Conservation (phyloP, 2,888 invertebrate species). For the Digitonthophagus gazella region DNA sequence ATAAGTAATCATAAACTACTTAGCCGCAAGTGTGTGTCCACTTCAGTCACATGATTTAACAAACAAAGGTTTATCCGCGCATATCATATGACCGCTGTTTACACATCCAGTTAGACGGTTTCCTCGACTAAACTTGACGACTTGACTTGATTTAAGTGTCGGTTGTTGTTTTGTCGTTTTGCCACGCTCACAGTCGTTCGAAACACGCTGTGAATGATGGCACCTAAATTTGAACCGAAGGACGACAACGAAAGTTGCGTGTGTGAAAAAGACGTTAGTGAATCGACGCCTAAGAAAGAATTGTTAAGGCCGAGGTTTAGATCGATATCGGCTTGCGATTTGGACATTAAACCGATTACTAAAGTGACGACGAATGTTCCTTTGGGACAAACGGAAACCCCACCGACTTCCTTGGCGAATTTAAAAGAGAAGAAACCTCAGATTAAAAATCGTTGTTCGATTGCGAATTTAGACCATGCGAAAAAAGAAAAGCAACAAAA, state of each 20-base stretch:
- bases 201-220: constrained; percentile 16
- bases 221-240: constrained; percentile 22
- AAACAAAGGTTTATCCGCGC: too few relatives aligned
- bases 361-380: constrained; percentile 17
- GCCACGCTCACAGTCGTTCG: not conserved
- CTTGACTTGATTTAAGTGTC: not conserved
- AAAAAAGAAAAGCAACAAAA: constrained; percentile 29
- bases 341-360: constrained; percentile 28
- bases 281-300: constrained; percentile 18
- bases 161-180: not conserved
- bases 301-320: constrained; percentile 34
- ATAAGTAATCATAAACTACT: too few relatives aligned
- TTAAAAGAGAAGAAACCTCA: constrained; percentile 29
- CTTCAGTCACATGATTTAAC: not conserved
- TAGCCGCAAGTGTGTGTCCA: too few relatives aligned
- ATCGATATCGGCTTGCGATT: constrained; percentile 42
- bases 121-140: not conserved
- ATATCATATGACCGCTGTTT: not conserved
- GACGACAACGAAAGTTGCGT: constrained; percentile 15
- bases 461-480: constrained; percentile 22
- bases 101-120: not conserved
- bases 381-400: constrained; percentile 24
- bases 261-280: not conserved
- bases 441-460: constrained; percentile 23
- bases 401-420: constrained; percentile 23